A percentile compares a stretch with the other conserved stretches of the same genome.
phyloP scores from a whole-genome alignment of 2,797 vertebrate genomes.

The Pterois miles region DNA sequence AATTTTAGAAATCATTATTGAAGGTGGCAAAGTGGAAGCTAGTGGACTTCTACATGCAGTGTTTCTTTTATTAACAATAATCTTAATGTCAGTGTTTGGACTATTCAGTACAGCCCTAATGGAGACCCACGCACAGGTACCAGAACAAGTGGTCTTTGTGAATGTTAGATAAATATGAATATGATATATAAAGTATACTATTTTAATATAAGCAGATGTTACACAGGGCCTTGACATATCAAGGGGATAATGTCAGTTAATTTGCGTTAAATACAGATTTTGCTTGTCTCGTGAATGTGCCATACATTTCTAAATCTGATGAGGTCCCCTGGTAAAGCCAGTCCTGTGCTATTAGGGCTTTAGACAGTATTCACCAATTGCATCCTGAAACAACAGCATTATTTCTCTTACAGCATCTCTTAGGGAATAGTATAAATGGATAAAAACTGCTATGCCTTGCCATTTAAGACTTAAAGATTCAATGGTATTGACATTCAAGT shows the following conservation, averaged over 20 bases:
- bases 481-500: constrained; percentile 2
- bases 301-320: background rate
- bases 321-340: background rate
- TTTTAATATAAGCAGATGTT: background rate
- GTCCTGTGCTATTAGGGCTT: background rate
- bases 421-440: background rate
- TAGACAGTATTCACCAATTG: constrained; percentile 3
- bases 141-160: background rate
- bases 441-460: background rate
- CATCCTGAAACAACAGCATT: background rate
- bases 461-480: constrained; percentile 7
- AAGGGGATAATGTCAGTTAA: background rate
- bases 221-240: background rate
- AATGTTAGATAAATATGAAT: background rate
- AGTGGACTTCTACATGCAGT: background rate
- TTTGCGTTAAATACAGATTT: background rate
- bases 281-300: background rate
- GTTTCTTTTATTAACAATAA: background rate
- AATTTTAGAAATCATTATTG: background rate
- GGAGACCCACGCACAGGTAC: background rate
- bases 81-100: background rate
- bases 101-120: background rate
- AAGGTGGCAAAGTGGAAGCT: background rate
- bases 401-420: background rate
- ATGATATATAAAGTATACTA: background rate